Evolutionary conservation across 2,888 invertebrate species (phyloP), one percentile per base, ranked within the genome.

Genomic region (Stegana nigrithorax): DNA sequence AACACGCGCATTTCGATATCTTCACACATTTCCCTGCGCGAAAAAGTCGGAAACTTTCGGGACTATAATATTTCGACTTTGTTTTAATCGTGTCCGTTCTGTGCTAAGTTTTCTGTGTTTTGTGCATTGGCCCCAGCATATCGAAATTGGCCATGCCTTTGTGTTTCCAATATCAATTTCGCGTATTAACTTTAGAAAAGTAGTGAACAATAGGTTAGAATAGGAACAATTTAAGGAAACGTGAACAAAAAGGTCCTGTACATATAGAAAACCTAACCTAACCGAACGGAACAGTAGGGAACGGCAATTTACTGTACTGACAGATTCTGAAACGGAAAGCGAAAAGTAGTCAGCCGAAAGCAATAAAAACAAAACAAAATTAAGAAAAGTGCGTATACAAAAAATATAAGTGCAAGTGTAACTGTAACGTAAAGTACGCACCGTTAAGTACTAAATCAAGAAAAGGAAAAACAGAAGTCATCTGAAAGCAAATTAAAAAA

Each of bases 191-290:
- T 70, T 70, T 71, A 71, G n/a, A n/a, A n/a, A n/a, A n/a, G n/a
- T n/a, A n/a, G 70, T 71, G 57, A 68, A 72, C 77, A 75, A 73
- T 75, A 70, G 72, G 72, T 75, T 71, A 70, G 73, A 69, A 69
- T 70, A 74, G 45, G 59, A 56, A 42, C 57, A 32, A 59, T 59
- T n/a, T n/a, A n/a, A n/a, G n/a, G n/a, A n/a, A 36, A 36, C 10
- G 14, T 36, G 1, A 51, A 63, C 44, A 50, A 47, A 39, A 27
- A 14, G 63, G 62, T 64, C 62, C 53, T 57, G 60, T 62, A 66
- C 12, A 19, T 45, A 56, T 14, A 44, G 23, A 14, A 42, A 57
- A 60, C 62, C n/a, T 32, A n/a, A n/a, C n/a, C n/a, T n/a, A 55
- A 27, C 27, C 27, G 32, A 60, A 68, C 59, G 62, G 36, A 2